Base-by-base conservation (phyloP, 2,797 vertebrate genomes). In the Syngnathus rostellatus region DNA sequence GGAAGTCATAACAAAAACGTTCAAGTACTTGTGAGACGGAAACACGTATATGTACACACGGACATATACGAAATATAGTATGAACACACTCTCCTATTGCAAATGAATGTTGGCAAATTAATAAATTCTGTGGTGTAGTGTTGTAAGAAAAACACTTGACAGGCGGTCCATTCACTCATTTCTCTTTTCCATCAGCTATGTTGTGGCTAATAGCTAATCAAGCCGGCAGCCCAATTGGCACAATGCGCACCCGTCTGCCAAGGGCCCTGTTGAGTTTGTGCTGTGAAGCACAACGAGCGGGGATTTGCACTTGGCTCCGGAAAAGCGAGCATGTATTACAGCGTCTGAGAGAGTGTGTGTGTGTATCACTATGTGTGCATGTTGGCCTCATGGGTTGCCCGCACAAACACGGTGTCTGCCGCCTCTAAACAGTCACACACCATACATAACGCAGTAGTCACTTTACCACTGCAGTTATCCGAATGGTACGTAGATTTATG, bases 181-280 rank as follows among this genome's bases (percentile, higher is more conserved):
- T 72, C 73, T 66, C 76, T 70, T 71, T 76, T 77, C 79, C 82
- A 81, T 89, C 83, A 86, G 85, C 86, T 71, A 62, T 75, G 72
- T 86, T 66, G 82, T 77, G 74, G 81, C 84, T 88, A 87, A 88
- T 87, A 85, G 85, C 82, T 87, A 88, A 90, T 89, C 83, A 89
- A 86, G 82, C 86, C 74, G 45, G 43, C 74, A 77, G 84, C 74
- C 83, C 86, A 82, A 84, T 82, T 85, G 87, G 84, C 85, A 84
- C 75, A 38, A 68, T 45, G 75, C 79, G 72, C 50, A 39, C 71
- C 40, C 59, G 81, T 84, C 79, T 86, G 84, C 81, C 84, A 77
- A 74, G 76, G 79, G 79, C 80, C 86, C 83, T 76, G 85, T 86
- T 85, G 86, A 83, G 82, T 83, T 79, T 84, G 86, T 77, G 84